phyloP scores from a whole-genome alignment of 2,797 vertebrate genomes.

The Amphiprion clarkii region DNA sequence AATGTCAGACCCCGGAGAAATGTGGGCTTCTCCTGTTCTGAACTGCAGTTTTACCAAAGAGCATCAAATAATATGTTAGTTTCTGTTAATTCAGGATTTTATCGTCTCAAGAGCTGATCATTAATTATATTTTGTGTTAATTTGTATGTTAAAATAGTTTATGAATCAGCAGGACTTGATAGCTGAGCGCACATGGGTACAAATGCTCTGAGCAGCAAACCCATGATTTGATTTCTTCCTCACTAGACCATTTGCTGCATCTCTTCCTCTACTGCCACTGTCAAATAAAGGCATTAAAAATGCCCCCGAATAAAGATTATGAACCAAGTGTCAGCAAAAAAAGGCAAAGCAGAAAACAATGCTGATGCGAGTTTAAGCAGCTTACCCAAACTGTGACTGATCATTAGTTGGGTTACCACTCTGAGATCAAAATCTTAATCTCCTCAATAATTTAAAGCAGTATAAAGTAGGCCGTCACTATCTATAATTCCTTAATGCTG shows the following conservation, averaged over 20 bases:
- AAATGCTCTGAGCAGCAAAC: too few species aligned
- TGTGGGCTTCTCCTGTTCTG: slow-evolving; percentile 1
- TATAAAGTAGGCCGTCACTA: slow-evolving; percentile 66
- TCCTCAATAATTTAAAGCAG: slow-evolving; percentile 67
- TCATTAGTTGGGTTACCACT: slow-evolving; percentile 57
- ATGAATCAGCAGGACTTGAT: too few species aligned
- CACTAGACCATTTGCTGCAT: too few species aligned
- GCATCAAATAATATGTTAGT: not conserved
- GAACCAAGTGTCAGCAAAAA: slow-evolving; percentile 9
- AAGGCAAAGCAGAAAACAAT: not conserved
- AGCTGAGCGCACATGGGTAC: too few species aligned
- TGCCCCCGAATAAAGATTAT: slow-evolving; percentile 9
- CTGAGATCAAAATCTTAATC: slow-evolving; percentile 78
- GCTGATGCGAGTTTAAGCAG: slow-evolving; percentile 39
- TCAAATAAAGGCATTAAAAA: too few species aligned
- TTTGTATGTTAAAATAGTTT: slow-evolving; percentile 12
- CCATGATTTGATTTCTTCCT: too few species aligned
- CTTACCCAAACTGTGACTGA: slow-evolving; percentile 53
- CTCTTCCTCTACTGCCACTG: too few species aligned
- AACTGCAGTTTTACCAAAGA: not conserved
- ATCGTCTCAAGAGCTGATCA: slow-evolving; percentile 7
- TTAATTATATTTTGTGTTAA: slow-evolving; percentile 11
- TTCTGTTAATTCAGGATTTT: slow-evolving; percentile 16
- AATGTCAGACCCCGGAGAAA: slow-evolving; percentile 35
- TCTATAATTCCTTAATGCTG: slow-evolving; percentile 77